Evolutionary conservation across 2,888 invertebrate genomes (phyloP).

Genomic region (Caenorhabditis sp.): DNA sequence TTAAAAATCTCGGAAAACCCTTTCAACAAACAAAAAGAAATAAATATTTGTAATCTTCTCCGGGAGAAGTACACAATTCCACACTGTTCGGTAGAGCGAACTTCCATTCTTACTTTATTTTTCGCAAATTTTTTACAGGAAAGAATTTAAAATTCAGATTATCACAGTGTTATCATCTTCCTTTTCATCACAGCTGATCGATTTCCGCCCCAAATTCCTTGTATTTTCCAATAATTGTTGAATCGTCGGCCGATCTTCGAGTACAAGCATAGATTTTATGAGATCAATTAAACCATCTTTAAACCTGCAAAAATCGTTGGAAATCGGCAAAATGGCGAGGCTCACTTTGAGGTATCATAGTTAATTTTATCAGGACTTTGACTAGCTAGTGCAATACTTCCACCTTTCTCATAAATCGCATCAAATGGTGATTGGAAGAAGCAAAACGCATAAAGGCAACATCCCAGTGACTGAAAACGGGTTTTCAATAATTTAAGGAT

Average conservation of each 20-base stretch:
- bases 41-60: neutral
- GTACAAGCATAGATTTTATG: conserved; percentile 31
- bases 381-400: conserved; percentile 86
- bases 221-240: conserved; percentile 14
- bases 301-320: conserved; percentile 11
- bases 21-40: neutral
- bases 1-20: neutral
- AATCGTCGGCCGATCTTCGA: conserved; percentile 21
- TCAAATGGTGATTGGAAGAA: conserved; percentile 87
- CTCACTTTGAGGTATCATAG: conserved; percentile 16
- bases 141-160: no score
- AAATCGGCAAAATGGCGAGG: neutral
- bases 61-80: neutral
- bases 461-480: conserved; percentile 82
- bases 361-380: conserved; percentile 59
- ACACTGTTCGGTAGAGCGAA: neutral
- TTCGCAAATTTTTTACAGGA: neutral
- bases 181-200: neutral
- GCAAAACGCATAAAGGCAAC: conserved; percentile 84
- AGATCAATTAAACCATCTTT: conserved; percentile 14
- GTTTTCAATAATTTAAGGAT: no score
- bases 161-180: no score
- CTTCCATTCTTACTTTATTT: neutral
- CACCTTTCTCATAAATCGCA: conserved; percentile 83
- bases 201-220: neutral